Evolutionary conservation across 2,113 vertebrate species (phyloP).

Genomic region (Cynopterus brachyotis): DNA sequence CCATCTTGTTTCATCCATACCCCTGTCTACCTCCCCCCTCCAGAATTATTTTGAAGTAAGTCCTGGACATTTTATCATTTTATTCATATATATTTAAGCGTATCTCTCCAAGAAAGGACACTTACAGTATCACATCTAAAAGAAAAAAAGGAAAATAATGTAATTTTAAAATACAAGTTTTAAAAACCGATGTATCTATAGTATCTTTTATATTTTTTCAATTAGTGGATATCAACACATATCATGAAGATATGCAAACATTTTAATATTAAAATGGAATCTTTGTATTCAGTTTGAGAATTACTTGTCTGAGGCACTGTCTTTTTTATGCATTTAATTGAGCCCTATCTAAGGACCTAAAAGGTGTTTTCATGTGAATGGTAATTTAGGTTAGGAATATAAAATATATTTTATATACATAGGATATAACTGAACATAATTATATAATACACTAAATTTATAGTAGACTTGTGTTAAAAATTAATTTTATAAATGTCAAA

Average conservation of each 20-base stretch:
- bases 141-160: not conserved
- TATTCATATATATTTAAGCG: not conserved
- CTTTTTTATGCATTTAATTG: not conserved
- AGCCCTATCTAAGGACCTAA: not conserved
- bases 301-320: not conserved
- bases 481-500: not conserved
- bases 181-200: not conserved
- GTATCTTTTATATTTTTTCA: not conserved
- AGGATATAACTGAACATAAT: not conserved
- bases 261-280: conserved; percentile 14
- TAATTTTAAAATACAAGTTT: not conserved
- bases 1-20: not conserved
- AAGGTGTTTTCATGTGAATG: not conserved
- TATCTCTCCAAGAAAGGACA: not conserved
- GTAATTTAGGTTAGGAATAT: not conserved
- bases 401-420: too few relatives aligned
- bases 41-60: not conserved
- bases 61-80: not conserved
- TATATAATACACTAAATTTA: not conserved
- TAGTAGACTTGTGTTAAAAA: not conserved
- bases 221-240: not conserved
- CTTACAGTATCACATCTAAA: not conserved
- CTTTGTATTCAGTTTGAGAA: not conserved
- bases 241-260: not conserved
- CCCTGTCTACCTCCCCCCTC: not conserved